Evolutionary conservation across 53 echinoderm and acorn worm genomes (phyloP), one percentile per base, ranked within the genome.

Genomic region (Holothuria scabra): DNA sequence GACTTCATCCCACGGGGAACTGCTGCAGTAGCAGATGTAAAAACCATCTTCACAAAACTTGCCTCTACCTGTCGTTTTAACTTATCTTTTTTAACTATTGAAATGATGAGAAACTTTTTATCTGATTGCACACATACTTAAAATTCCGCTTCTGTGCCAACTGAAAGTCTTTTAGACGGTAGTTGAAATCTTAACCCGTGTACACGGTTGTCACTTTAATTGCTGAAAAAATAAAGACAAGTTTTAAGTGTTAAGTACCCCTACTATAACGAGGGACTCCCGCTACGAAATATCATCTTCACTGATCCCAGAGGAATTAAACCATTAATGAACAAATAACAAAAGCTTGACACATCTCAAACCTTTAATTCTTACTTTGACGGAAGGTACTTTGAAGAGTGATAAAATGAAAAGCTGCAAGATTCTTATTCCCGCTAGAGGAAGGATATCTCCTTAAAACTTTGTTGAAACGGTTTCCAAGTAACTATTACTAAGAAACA

Each of bases 311-410:
- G 71, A 71, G 71, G 71, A 71, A 7, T 41, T 71, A 71, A 71
- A 25, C 71, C 71, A 71, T 71, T 71, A 71, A 71, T 71, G 71
- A 71, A 71, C 71, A 71, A 71, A 71, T 71, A 71, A 71, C 71
- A 71, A 71, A 71, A 20, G 44, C 24, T 13, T 71, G 71, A 71
- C 71, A 71, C 41, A 29, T 71, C 71, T 71, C 46, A 46, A 71
- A 41, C 46, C 44, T 21, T 41, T 46, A 46, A 71, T 46, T 71
- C 44, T 71, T 48, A 48, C 48, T 48, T 48, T 48, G 48, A 48
- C 14, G 48, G 48, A 10, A 12, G 5, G 48, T 48, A 48, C 48
- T 12, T 48, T 48, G 48, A 5, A 44, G 10, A 44, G 44, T 48
- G 10, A 48, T 4, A 35, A 35, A 35, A 35, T 4, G 35, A 35